Evolutionary conservation across 2,888 invertebrate genomes (phyloP).

Genomic region (Polymixis flavicincta): DNA sequence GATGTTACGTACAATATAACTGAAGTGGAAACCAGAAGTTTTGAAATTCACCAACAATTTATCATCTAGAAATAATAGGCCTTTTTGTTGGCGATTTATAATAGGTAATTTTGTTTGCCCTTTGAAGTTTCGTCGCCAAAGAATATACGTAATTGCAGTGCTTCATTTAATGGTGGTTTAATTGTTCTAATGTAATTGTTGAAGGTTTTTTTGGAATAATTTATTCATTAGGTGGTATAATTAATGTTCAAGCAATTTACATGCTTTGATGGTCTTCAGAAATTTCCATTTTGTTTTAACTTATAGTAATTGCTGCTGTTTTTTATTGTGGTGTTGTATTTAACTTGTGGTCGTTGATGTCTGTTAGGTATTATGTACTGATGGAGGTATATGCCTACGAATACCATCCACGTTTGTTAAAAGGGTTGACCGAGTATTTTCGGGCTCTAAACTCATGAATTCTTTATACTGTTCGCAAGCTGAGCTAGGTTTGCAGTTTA

Average conservation of each 20-base stretch:
- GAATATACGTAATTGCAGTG: constrained; percentile 57
- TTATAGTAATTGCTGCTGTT: constrained; percentile 29
- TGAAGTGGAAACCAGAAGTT: constrained; percentile 55
- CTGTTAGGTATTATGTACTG: constrained; percentile 15
- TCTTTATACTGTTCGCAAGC: neutral
- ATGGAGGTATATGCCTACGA: neutral
- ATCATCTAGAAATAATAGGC: constrained; percentile 54
- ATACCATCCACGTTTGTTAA: too few relatives aligned
- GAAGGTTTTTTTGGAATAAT: constrained; percentile 37
- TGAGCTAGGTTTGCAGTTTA: neutral
- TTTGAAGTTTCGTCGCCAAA: constrained; percentile 52
- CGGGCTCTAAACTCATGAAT: neutral
- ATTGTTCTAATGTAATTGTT: constrained; percentile 53
- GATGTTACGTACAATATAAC: constrained; percentile 58
- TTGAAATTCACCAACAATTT: constrained; percentile 61
- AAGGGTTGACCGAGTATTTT: neutral
- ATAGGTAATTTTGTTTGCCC: constrained; percentile 54
- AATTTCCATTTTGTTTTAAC: constrained; percentile 37
- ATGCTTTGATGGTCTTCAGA: constrained; percentile 35
- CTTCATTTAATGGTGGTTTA: constrained; percentile 52
- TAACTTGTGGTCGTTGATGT: constrained; percentile 9
- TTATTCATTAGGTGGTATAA: constrained; percentile 49
- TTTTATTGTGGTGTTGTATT: constrained; percentile 19
- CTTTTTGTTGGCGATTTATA: constrained; percentile 51
- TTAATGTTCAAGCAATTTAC: constrained; percentile 52